Evolutionary conservation across 2,113 vertebrate species (phyloP).

Genomic region (Amazona vittata): DNA sequence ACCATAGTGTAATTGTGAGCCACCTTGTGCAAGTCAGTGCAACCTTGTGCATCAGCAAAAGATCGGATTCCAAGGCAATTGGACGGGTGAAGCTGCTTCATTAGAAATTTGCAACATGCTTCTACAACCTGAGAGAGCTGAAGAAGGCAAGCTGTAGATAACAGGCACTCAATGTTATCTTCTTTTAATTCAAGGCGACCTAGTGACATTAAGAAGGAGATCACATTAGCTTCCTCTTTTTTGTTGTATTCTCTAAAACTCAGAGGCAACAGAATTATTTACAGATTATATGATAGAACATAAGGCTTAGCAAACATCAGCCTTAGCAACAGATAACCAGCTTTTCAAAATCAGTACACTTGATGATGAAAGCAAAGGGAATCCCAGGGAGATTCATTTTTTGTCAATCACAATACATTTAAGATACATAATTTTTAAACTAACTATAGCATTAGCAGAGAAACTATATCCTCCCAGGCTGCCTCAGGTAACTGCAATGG

Average conservation of each 20-base stretch:
- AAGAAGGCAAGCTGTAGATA: slow-evolving; percentile 94
- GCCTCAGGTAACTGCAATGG: background rate
- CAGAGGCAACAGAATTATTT: background rate
- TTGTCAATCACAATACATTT: background rate
- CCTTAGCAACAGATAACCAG: background rate
- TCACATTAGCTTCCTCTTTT: background rate
- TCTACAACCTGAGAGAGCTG: slow-evolving; percentile 95
- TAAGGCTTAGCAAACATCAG: background rate
- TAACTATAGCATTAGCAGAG: background rate
- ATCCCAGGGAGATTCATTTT: background rate
- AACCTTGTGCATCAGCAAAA: slow-evolving; percentile 95
- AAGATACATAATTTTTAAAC: background rate
- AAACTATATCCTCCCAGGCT: background rate
- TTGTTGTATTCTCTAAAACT: background rate
- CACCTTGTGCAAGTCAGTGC: slow-evolving; percentile 92
- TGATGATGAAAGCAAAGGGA: background rate
- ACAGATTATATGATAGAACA: background rate
- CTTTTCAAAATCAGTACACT: background rate
- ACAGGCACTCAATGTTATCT: slow-evolving; percentile 94
- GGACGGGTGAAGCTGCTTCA: slow-evolving; percentile 98
- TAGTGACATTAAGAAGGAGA: slow-evolving; percentile 61
- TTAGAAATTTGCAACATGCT: slow-evolving; percentile 94
- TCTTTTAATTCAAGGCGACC: slow-evolving; percentile 95
- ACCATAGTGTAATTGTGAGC: slow-evolving; percentile 98
- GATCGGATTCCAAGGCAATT: slow-evolving; percentile 98